Evolutionary conservation across 2,888 invertebrate genomes (phyloP).

Genomic region (Toxonevra muliebris): DNA sequence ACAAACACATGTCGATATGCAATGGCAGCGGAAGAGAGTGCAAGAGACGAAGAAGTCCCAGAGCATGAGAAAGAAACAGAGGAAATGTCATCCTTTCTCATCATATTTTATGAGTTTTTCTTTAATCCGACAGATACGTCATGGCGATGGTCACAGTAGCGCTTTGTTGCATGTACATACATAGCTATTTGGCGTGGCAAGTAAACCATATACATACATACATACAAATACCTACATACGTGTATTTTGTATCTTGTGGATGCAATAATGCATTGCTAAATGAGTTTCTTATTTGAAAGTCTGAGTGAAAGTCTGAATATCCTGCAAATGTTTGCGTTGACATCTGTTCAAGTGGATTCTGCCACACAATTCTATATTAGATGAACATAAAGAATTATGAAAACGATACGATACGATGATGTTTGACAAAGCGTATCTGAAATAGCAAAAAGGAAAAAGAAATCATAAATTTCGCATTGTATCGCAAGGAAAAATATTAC

Average conservation of each 20-base stretch:
- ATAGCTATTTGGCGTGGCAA: conserved; percentile 18
- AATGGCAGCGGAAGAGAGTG: too few species aligned
- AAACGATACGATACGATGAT: too few species aligned
- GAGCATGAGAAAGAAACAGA: too few species aligned
- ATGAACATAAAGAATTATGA: too few species aligned
- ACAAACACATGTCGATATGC: too few species aligned
- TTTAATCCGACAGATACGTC: conserved; percentile 44
- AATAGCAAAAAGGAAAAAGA: too few species aligned
- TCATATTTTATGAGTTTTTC: conserved; percentile 43
- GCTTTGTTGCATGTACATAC: conserved; percentile 18
- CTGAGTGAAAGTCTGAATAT: conserved; percentile 27
- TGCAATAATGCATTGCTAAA: conserved; percentile 29
- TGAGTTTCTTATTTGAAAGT: conserved; percentile 33
- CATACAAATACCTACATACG: background rate
- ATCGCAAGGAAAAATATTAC: too few species aligned
- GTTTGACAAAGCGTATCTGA: too few species aligned
- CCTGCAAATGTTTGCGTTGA: conserved; percentile 35
- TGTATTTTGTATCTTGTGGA: conserved; percentile 13
- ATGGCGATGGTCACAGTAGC: conserved; percentile 34
- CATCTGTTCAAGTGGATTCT: conserved; percentile 35
- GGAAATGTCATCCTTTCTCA: conserved; percentile 45
- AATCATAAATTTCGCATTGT: too few species aligned
- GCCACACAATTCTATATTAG: too few species aligned
- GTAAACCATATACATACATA: background rate
- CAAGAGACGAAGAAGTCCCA: too few species aligned